Conservation (phyloP, 2,888 invertebrate species). For the Eretmocerus hayati region DNA sequence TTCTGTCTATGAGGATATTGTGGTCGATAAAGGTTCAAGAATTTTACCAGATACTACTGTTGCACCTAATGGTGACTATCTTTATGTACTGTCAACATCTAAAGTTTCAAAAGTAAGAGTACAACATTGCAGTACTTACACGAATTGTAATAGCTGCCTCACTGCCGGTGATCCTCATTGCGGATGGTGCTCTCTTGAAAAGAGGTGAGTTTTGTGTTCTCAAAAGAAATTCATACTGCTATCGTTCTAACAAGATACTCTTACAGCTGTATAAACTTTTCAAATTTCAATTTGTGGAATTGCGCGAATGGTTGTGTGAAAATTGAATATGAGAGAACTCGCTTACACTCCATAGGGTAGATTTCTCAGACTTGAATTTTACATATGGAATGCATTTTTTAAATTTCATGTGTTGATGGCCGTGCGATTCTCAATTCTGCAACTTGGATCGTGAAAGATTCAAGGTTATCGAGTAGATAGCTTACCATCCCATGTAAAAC, state of each 20-base stretch:
- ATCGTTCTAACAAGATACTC: neutral
- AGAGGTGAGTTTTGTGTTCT: slow-evolving; percentile 50
- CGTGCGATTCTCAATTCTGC: too few relatives aligned
- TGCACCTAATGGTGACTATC: slow-evolving; percentile 73
- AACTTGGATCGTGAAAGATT: too few relatives aligned
- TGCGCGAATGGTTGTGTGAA: too few relatives aligned
- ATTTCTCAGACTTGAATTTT: too few relatives aligned
- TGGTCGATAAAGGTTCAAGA: slow-evolving; percentile 69
- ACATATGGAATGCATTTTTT: too few relatives aligned
- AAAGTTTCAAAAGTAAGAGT: slow-evolving; percentile 73
- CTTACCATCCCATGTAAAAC: too few relatives aligned
- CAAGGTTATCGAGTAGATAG: too few relatives aligned
- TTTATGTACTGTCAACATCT: slow-evolving; percentile 76
- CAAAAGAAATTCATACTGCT: neutral
- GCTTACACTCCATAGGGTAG: too few relatives aligned
- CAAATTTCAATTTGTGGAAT: too few relatives aligned
- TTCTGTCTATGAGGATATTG: slow-evolving; percentile 78
- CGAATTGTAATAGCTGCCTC: slow-evolving; percentile 81
- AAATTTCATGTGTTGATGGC: too few relatives aligned
- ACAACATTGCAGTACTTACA: slow-evolving; percentile 79
- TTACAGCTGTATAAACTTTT: too few relatives aligned
- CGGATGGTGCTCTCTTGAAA: slow-evolving; percentile 92
- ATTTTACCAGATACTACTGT: slow-evolving; percentile 83
- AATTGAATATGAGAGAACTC: too few relatives aligned
- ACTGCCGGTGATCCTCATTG: slow-evolving; percentile 90